Evolutionary conservation across 2,888 invertebrate genomes (phyloP), one percentile per base, ranked within the genome.

Genomic region (Smittia aterrima): DNA sequence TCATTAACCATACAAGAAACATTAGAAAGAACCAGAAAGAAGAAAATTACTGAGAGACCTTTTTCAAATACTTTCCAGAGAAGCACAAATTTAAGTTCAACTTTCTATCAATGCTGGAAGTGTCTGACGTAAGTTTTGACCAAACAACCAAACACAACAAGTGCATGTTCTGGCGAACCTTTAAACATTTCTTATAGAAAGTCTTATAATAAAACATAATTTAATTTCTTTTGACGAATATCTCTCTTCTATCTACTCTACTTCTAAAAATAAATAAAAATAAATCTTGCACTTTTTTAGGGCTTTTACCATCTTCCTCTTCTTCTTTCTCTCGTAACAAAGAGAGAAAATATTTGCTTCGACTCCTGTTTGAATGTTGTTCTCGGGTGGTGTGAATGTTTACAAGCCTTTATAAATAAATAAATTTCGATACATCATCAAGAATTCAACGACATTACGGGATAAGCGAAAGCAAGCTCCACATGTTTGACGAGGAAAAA

Each of bases 331-430:
- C 16, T 47, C 11, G 47, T 11, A 47, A 16, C 13, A 47, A 38
- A 38, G 16, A 47, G 11, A 47, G n/a, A 47, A 47, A 47, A 47
- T 47, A 47, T 47, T 47, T 47, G 13, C 47, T 58, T 22, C 18
- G 16, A 58, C 9, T 58, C 58, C 58, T 58, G 58, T 58, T 47
- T n/a, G 58, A 58, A 18, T 18, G 58, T 20, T 58, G 18, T 22
- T 20, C 9, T 27, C 64, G 25, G 25, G 22, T 27, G 54, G 58
- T 40, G 24, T 40, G 62, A 72, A 62, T 72, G 72, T 72, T 72
- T 58, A 72, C 72, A 40, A 54, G 72, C 72, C 72, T 40, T 72
- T 72, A 72, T 62, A 54, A 72, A 72, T 62, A 72, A 70, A 70
- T 70, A 70, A 70, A 54, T 62, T 71, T 53, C 54, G 72, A 72